Conservation (phyloP, 2,797 vertebrate species). For the Cossypha polioptera region DNA sequence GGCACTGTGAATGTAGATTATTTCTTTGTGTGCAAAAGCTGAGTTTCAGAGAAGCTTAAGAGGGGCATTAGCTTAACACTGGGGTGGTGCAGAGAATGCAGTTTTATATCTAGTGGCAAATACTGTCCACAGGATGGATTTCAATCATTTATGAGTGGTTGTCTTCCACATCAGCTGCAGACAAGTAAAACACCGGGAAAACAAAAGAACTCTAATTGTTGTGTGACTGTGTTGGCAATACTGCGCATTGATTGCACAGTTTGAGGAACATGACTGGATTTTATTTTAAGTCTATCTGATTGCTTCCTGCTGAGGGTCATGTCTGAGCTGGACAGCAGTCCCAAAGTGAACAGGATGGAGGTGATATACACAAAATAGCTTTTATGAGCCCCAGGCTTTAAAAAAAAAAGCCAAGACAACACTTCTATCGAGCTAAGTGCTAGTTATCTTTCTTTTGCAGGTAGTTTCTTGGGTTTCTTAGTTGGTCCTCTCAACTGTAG, state of each 20-base stretch:
- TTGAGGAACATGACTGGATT: not conserved
- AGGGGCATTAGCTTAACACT: not conserved
- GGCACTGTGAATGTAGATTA: not conserved
- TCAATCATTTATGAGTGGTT: not conserved
- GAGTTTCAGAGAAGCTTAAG: not conserved
- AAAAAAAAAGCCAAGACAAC: not conserved
- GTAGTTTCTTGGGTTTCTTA: not conserved
- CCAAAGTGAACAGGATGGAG: not conserved
- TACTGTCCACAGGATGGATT: not conserved
- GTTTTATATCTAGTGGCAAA: not conserved
- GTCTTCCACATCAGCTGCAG: not conserved
- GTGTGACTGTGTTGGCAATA: not conserved
- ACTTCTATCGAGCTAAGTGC: not conserved
- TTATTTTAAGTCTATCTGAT: not conserved
- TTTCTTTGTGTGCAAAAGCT: not conserved
- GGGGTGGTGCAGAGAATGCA: not conserved
- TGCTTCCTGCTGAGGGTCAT: not conserved
- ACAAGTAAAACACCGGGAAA: not conserved
- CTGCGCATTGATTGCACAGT: not conserved
- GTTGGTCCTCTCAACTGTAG: not conserved
- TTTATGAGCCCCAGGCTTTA: not conserved
- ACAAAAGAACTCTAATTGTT: not conserved
- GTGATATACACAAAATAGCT: not conserved
- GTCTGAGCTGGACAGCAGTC: not conserved
- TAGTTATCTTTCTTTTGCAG: not conserved